Base-by-base conservation (phyloP, 2,797 vertebrate species). In the Spinus pinus region DNA sequence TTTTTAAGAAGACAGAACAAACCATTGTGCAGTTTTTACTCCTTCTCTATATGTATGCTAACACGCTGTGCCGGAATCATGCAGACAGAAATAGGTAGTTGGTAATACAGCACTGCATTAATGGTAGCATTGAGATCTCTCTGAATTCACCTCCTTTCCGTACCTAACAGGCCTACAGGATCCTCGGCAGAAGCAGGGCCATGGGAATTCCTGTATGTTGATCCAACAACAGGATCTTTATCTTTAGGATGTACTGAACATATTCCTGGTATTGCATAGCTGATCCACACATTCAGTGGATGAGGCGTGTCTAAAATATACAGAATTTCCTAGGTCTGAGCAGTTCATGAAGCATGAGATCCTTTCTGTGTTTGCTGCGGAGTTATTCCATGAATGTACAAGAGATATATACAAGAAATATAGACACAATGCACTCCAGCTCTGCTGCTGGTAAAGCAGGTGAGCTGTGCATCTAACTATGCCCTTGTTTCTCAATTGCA, bases 61-160 rank as follows among this genome's bases (percentile, higher is more conserved):
- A 46, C 5, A 64, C 17, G 9, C 22, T 79, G 23, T 50, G 41
- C 22, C n/a, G 54, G 25, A 82, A 16, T 8, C 19, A 39, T 28
- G 42, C 19, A 51, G 49, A 25, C 12, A 50, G 9, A 33, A 54
- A n/a, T 5, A 22, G 9, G 4, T 28, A 22, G 7, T 24, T 44
- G 9, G 10, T 37, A 50, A 64, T 46, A 50, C 7, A 58, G 33
- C 3, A 1, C n/a, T 0, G 0, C 14, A 10, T 58, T 67, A 46
- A 62, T 35, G 35, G 35, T 14, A 66, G 8, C 11, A 16, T 30
- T 54, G 22, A 20, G 5, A 37, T 25, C 6, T 57, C 27, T 70
- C 35, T 75, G 37, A 71, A 21, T 60, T 81, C 16, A 64, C 4
- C 9, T 57, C 8, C 12, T 67, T 37, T 44, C 14, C 6, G 8